phyloP scores from a whole-genome alignment of 2,888 invertebrate species.

The Brachyptera putata region DNA sequence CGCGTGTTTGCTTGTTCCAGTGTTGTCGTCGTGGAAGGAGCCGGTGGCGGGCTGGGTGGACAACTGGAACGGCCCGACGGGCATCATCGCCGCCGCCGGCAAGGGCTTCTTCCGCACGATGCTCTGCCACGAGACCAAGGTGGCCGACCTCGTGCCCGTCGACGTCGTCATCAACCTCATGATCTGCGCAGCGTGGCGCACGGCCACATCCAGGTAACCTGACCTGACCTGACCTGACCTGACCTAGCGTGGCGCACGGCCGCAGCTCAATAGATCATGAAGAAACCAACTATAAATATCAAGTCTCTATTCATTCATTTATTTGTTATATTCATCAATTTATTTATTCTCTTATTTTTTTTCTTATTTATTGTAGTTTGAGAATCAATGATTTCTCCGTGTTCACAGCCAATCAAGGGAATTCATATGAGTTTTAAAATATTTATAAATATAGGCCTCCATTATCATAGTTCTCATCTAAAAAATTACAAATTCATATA shows the following conservation, averaged over 20 bases:
- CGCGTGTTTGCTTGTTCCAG: constrained; percentile 49
- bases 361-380: background rate
- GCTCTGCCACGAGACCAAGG: constrained; percentile 73
- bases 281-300: too few species aligned
- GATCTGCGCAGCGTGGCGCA: constrained; percentile 88
- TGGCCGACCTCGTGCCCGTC: constrained; percentile 84
- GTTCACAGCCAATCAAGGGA: too few species aligned
- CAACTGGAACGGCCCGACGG: constrained; percentile 90
- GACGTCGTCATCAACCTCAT: constrained; percentile 91
- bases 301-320: background rate
- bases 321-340: background rate
- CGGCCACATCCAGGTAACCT: constrained; percentile 60
- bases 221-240: too few species aligned
- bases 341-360: background rate
- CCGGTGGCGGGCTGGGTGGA: constrained; percentile 94
- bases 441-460: too few species aligned
- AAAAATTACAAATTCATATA: too few species aligned
- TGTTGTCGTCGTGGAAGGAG: constrained; percentile 69
- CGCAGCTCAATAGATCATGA: too few species aligned
- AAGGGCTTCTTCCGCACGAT: constrained; percentile 76
- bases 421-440: too few species aligned
- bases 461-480: too few species aligned
- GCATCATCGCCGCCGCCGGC: constrained; percentile 55
- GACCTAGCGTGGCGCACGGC: too few species aligned
- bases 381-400: too few species aligned